Evolutionary conservation across 2,888 invertebrate species (phyloP).

Genomic region (Mamestra brassicae): DNA sequence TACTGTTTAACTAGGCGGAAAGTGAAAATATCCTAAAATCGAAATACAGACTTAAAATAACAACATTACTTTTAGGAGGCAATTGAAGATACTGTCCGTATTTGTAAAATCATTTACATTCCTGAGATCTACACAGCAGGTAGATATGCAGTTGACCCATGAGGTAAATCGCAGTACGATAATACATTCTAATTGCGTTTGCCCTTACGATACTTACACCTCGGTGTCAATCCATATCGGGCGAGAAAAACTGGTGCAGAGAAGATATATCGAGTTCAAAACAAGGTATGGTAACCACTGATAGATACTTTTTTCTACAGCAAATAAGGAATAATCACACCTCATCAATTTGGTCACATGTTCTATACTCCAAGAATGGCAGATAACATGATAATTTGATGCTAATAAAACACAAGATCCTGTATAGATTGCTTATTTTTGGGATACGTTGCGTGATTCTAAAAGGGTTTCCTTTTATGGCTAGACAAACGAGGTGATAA

Average conservation of each 20-base stretch:
- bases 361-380: conserved; percentile 14
- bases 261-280: conserved; percentile 23
- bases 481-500: conserved; percentile 21
- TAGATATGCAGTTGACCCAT: conserved; percentile 24
- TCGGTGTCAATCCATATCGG: conserved; percentile 11
- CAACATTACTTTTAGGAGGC: neutral
- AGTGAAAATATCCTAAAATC: neutral
- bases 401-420: conserved; percentile 38
- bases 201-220: conserved; percentile 38
- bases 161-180: conserved; percentile 28
- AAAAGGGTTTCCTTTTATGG: conserved; percentile 1
- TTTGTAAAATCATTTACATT: conserved; percentile 1
- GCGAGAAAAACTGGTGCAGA: conserved; percentile 21
- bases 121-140: neutral
- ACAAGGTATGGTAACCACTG: conserved; percentile 2
- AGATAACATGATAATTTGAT: conserved; percentile 10
- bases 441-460: neutral
- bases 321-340: conserved; percentile 28
- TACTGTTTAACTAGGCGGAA: neutral
- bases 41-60: neutral
- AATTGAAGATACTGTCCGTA: neutral
- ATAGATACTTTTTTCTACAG: conserved; percentile 10
- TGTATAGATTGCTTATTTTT: conserved; percentile 10
- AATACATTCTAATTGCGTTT: conserved; percentile 49
- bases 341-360: conserved; percentile 25